Evolutionary conservation across 1,140 invertebrate genomes (phyloP).

Genomic region (Notospermus geniculatus): DNA sequence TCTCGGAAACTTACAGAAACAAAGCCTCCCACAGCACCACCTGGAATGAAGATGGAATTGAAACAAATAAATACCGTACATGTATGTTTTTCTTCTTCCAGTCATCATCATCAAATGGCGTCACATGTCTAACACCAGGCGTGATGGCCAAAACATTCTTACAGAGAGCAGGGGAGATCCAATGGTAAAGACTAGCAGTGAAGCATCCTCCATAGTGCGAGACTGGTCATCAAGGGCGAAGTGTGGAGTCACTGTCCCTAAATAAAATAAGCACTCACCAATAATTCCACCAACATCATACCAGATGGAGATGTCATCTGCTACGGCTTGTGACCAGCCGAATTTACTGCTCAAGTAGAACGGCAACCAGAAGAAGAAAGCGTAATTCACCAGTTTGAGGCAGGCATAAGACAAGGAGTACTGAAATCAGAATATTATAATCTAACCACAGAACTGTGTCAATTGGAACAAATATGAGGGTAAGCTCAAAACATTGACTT

Average conservation of each 20-base stretch:
- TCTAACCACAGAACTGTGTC: no score
- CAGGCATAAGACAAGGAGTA: slow-evolving; percentile 60
- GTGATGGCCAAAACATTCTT: no score
- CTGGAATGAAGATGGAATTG: slow-evolving; percentile 33
- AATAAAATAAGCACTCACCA: slow-evolving; percentile 48
- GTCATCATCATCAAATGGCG: no score
- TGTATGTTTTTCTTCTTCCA: not conserved
- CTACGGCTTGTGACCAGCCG: slow-evolving; percentile 50
- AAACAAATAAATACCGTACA: not conserved
- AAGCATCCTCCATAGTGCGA: no score
- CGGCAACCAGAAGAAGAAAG: slow-evolving; percentile 63
- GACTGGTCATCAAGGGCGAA: no score
- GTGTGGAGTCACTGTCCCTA: no score
- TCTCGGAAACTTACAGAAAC: slow-evolving; percentile 48
- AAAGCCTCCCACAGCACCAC: slow-evolving; percentile 43
- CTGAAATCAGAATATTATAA: slow-evolving; percentile 49
- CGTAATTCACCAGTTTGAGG: slow-evolving; percentile 60
- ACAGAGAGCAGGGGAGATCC: no score
- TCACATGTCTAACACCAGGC: no score
- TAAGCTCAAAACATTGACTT: no score
- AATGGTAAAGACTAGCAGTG: no score
- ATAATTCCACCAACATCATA: slow-evolving; percentile 60
- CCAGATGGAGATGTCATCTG: slow-evolving; percentile 58
- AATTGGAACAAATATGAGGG: no score
- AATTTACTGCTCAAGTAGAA: slow-evolving; percentile 55